Base-by-base conservation (phyloP, 2,888 invertebrate genomes). In the Caenorhabditis sp. region DNA sequence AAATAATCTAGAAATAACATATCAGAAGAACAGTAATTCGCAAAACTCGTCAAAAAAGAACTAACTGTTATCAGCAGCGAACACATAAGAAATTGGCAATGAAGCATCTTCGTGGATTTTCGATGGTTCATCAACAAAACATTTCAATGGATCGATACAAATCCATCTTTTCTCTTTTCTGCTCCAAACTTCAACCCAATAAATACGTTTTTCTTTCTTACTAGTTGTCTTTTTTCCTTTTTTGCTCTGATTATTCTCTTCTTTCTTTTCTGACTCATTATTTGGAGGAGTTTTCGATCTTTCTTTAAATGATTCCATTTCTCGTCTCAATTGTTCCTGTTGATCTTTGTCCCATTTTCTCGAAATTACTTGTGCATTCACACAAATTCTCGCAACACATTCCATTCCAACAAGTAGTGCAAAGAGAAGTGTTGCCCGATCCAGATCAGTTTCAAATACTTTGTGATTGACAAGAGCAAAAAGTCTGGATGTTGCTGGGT, bases 61-160 rank as follows among this genome's bases (percentile, higher is more conserved):
- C 86, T 76, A 70, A 89, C 93, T 91, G 86, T 93, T 93, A 88
- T 94, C 93, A 91, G 94, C 95, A 1, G 93, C 93, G 31, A 95
- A 90, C 0, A 95, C 91, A 88, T 97, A 97, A 10, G 92, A 90
- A 6, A 95, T 90, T 24, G 94, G 94, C 75, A 92, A 91, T 0
- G 92, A 91, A 0, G 93, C 92, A 68, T 91, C 90, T 84, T 90
- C 91, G 93, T 94, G 88, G 57, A 89, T 84, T 14, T 86, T 84
- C 36, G 81, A 72, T 0, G 88, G 84, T 54, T 85, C 82, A 58
- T 85, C 88, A 67, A 88, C 83, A 62, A 65, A 62, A 3, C 61
- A 70, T 10, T 58, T 21, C 6, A 69, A 19, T 14, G 78, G 79
- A 61, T 79, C 75, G 21, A 81, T 21, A 69, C 77, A 76, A 69